phyloP scores from a whole-genome alignment of 2,113 vertebrate species.

The Paralichthys olivaceus region DNA sequence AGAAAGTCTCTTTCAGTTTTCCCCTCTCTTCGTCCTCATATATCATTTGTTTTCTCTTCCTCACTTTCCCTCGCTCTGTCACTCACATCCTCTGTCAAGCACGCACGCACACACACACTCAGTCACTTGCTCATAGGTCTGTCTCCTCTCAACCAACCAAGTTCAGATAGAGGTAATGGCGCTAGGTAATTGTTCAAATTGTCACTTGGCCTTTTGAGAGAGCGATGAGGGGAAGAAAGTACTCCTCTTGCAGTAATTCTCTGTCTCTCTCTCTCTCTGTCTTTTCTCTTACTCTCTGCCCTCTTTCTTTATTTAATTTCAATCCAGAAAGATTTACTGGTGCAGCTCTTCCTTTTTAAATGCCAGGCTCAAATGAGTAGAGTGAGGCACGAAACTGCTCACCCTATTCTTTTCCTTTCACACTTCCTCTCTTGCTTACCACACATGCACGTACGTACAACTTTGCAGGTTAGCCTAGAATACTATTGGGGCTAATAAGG shows the following conservation, averaged over 20 bases:
- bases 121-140: constrained; percentile 34
- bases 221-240: constrained; percentile 72
- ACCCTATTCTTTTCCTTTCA: not conserved
- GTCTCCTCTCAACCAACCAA: constrained; percentile 55
- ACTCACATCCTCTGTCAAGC: not conserved
- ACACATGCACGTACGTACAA: constrained; percentile 8
- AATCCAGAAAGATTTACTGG: constrained; percentile 52
- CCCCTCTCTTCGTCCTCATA: not conserved
- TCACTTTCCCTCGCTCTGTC: not conserved
- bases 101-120: not conserved
- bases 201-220: constrained; percentile 83
- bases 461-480: constrained; percentile 23
- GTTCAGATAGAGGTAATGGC: constrained; percentile 80
- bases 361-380: constrained; percentile 45
- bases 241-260: constrained; percentile 69
- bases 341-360: constrained; percentile 37
- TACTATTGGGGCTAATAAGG: constrained; percentile 40
- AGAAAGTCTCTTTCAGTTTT: not conserved
- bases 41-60: not conserved
- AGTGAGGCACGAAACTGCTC: constrained; percentile 12
- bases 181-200: constrained; percentile 83
- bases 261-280: constrained; percentile 48
- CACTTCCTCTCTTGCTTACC: constrained; percentile 30
- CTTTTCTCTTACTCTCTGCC: constrained; percentile 37
- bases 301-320: constrained; percentile 59